Conservation (phyloP, 2,113 vertebrate species). For the Callaeas wilsoni region DNA sequence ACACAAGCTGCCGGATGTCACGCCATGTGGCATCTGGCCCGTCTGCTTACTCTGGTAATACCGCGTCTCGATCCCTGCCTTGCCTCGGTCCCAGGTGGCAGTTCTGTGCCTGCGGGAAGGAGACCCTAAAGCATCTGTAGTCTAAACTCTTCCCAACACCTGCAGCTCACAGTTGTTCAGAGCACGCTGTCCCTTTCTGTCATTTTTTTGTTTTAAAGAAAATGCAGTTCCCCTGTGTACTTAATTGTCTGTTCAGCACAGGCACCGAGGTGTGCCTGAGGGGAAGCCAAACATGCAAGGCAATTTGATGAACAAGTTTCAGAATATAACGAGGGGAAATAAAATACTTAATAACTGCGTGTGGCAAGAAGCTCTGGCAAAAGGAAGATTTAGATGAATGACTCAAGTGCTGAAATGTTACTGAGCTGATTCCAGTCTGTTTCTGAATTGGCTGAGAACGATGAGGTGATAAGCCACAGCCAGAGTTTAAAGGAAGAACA, state of each 20-base stretch:
- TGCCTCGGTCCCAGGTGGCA: background rate
- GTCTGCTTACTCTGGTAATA: background rate
- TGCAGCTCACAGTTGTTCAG: background rate
- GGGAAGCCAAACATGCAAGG: background rate
- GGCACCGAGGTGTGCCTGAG: background rate
- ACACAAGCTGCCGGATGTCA: background rate
- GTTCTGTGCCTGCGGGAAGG: background rate
- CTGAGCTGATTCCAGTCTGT: background rate
- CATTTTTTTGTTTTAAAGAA: background rate
- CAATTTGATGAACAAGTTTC: background rate
- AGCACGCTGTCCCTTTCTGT: background rate
- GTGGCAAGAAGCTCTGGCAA: background rate
- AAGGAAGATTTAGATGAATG: background rate
- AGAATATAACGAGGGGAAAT: background rate
- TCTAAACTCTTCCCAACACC: background rate
- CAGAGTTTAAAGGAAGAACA: background rate
- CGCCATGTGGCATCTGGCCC: background rate
- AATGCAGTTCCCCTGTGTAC: background rate
- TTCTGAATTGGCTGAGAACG: slow-evolving; percentile 18
- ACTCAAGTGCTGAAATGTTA: slow-evolving; percentile 17
- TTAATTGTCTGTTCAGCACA: background rate
- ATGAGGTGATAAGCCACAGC: slow-evolving; percentile 42
- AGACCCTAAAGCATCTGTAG: background rate
- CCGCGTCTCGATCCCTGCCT: background rate
- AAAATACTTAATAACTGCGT: background rate